Percentiles rank a stretch among this genome's conserved stretches.
Conservation (phyloP, 2,888 invertebrate genomes). For the Megalurothrips usitatus region DNA sequence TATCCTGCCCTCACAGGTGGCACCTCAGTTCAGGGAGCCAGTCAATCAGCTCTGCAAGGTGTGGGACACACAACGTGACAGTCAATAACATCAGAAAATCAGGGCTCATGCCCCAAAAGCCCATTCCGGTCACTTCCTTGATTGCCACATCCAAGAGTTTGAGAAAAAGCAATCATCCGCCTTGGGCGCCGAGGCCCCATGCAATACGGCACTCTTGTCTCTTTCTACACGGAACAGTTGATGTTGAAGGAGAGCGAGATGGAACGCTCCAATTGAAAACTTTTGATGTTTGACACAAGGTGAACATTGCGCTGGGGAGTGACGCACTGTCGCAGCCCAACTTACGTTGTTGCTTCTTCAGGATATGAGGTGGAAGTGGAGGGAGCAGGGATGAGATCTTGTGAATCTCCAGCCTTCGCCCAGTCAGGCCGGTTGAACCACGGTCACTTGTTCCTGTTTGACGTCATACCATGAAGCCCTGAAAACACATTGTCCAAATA, state of each 20-base stretch:
- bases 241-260: constrained; percentile 1
- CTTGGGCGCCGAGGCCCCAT: constrained; percentile 23
- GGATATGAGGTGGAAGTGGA: background rate
- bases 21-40: constrained; percentile 15
- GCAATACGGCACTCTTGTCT: constrained; percentile 1
- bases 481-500: constrained; percentile 22
- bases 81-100: constrained; percentile 18
- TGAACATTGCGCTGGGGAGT: constrained; percentile 24
- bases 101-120: constrained; percentile 7
- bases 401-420: background rate
- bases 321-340: constrained; percentile 23
- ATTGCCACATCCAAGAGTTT: background rate
- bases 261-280: constrained; percentile 13
- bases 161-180: constrained; percentile 13
- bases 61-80: constrained; percentile 24
- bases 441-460: background rate
- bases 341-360: constrained; percentile 24
- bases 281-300: constrained; percentile 17
- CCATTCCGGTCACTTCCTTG: constrained; percentile 7
- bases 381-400: background rate
- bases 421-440: background rate
- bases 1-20: background rate
- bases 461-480: constrained; percentile 22
- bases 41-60: constrained; percentile 16
- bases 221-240: constrained; percentile 22